Evolutionary conservation across 2,888 invertebrate species (phyloP).

Genomic region (Mactromeris polynyma): DNA sequence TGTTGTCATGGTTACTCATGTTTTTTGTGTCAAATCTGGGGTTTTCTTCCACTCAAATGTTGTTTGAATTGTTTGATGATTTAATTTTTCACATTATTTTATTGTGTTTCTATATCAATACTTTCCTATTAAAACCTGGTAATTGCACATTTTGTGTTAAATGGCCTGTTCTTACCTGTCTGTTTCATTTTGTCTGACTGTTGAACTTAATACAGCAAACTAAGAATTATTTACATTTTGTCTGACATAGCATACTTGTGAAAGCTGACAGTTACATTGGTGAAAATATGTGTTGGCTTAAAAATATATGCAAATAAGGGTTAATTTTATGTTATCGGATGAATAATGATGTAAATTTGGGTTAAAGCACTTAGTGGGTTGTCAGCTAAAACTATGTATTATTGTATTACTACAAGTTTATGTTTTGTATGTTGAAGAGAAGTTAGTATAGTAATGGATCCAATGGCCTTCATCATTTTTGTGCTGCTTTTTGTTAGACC

Average conservation of each 20-base stretch:
- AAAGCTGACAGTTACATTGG: slow-evolving; percentile 3
- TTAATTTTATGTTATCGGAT: slow-evolving; percentile 8
- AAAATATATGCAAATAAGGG: slow-evolving; percentile 21
- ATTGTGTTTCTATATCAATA: no score
- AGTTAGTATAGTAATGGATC: neutral
- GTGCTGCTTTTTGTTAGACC: neutral
- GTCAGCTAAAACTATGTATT: neutral
- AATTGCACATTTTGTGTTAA: no score
- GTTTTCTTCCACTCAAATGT: no score
- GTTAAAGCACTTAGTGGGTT: neutral
- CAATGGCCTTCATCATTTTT: neutral
- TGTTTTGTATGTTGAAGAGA: neutral
- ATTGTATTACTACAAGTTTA: neutral
- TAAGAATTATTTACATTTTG: neutral
- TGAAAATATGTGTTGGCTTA: neutral
- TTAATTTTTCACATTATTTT: no score
- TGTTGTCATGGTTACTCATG: no score
- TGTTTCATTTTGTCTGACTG: neutral
- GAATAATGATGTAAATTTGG: neutral
- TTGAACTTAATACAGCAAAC: neutral
- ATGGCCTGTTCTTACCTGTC: no score
- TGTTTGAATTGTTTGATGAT: no score
- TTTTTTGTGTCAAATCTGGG: no score
- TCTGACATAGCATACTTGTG: neutral
- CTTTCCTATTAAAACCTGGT: no score